Base-by-base conservation (phyloP, 2,888 invertebrate genomes). In the Leucophenga montana region DNA sequence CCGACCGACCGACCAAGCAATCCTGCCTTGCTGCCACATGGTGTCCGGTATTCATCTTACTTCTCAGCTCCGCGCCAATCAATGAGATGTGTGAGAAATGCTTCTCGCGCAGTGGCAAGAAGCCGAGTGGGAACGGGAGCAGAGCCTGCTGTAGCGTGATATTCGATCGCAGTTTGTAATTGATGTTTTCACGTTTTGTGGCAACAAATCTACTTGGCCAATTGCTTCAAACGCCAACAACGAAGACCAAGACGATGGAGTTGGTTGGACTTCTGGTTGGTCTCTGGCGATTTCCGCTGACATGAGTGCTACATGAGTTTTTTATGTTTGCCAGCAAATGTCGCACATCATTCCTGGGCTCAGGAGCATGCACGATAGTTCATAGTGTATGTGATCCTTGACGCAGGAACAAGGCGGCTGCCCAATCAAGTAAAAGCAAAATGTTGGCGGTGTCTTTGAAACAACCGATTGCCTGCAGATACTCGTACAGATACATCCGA, bases 151-250 rank as follows among this genome's bases (percentile, higher is more conserved):
- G 61, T 8, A 33, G 61, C 39, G 61, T 64, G 62, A 48, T 64
- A 48, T 64, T 64, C 46, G 48, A 64, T 64, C 48, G 46, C 46
- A 48, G 62, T 8, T 64, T 64, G 79, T 82, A 82, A 81, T 82
- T 81, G 82, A 81, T 81, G 81, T 82, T 82, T 82, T 81, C 82
- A 82, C 82, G 78, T 81, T 80, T 81, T 80, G 81, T 81, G 78
- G 78, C 78, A 72, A 70, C 74, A 61, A 79, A 80, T 81, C 76
- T 77, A 78, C 80, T 80, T 80, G 78, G 75, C 59, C 74, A 73
- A 75, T 76, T 77, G 74, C 70, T 39, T 39, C 3, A 39, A 39
- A 39, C 8, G 39, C 39, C 39, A 39, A 39, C 39, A 39, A 39
- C 39, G 39, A 39, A 11, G 8, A 5, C 9, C 5, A 11, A 11